Base-by-base conservation (phyloP, 2,888 invertebrate genomes). In the Hirtodrosophila cameraria region DNA sequence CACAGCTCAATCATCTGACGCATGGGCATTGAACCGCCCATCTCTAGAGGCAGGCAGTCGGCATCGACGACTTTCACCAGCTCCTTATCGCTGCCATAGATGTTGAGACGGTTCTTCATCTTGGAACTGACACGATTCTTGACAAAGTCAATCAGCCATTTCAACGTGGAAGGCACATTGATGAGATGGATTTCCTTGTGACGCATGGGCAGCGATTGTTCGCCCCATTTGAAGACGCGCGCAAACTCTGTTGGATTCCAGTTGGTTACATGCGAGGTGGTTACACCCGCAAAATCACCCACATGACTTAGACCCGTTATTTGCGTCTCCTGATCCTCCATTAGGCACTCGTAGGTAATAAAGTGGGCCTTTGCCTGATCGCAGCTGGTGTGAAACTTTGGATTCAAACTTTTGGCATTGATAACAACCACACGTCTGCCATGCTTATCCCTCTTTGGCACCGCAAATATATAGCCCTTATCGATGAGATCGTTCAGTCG, bases 191-290 rank as follows among this genome's bases (percentile, higher is more conserved):
- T 93, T 84, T 94, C 94, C 89, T 96, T 96, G 90, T 96, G 96
- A 11, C 96, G 92, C 92, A 96, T 93, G 5, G 96, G 96, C 62
- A 95, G 71, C 0, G 96, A 95, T 93, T 96, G 95, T 94, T 95
- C 95, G 79, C 95, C 94, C 95, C 95, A 95, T 88, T 94, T 94
- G 54, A 95, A 91, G 25, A 95, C 89, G 30, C 94, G 92, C 0
- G 93, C 94, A 83, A 95, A 95, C 90, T 95, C 95, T 8, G 93
- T 92, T 8, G 95, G 94, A 75, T 94, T 94, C 94, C 95, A 95
- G 27, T 94, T 92, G 23, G 95, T 94, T 59, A 95, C 90, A 87
- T 94, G 93, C 0, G 94, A 92, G 1, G 94, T 92, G 12, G 93
- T 92, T 2, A 94, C 92, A 0, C 94, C 94, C 6, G 90, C 90